Conservation (phyloP, 2,797 vertebrate genomes). For the Lacerta agilis region DNA sequence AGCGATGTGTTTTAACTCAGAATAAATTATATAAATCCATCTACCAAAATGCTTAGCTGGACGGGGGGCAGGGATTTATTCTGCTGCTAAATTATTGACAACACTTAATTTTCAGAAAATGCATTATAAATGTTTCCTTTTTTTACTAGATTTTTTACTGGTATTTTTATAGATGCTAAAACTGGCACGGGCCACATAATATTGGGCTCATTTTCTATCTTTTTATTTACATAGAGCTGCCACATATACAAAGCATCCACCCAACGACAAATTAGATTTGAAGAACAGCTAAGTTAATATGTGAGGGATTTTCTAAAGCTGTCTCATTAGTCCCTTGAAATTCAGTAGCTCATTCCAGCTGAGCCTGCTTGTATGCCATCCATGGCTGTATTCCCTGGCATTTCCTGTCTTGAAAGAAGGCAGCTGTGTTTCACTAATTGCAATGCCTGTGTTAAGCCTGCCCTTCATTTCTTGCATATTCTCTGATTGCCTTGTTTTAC, state of each 20-base stretch:
- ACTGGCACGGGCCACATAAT: background rate
- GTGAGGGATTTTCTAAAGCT: background rate
- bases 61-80: background rate
- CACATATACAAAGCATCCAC: background rate
- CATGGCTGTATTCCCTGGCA: fast-evolving
- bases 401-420: fast-evolving
- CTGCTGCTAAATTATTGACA: background rate
- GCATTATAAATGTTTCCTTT: background rate
- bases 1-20: too few species aligned
- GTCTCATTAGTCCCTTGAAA: background rate
- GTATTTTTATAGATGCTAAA: background rate
- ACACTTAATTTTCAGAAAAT: background rate
- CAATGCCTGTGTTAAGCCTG: fast-evolving
- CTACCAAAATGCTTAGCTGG: background rate
- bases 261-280: background rate
- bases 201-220: background rate
- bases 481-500: background rate
- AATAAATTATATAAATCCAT: too few species aligned
- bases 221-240: background rate
- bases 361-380: background rate
- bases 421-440: background rate
- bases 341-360: background rate
- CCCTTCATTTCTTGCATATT: conserved; percentile 11
- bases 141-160: background rate
- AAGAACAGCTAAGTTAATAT: conserved; percentile 6